Conservation (phyloP, 2,888 invertebrate species). For the Podabrus alpinus region DNA sequence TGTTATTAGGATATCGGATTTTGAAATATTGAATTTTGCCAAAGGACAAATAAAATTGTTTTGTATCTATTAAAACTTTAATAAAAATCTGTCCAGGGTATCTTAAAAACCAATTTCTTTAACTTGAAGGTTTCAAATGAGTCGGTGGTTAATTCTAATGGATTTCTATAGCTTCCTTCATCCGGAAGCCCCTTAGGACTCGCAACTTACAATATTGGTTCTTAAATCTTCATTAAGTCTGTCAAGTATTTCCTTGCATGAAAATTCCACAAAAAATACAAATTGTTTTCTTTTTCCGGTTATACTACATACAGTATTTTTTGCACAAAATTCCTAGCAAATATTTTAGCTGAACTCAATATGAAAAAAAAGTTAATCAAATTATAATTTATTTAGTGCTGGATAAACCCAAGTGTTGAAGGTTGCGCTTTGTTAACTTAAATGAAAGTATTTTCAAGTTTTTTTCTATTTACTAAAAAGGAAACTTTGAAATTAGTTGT, state of each 20-base stretch:
- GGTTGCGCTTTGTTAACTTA: neutral
- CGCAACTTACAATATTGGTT: constrained; percentile 3
- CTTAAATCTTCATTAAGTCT: constrained; percentile 10
- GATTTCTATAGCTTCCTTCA: constrained; percentile 2
- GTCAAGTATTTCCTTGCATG: constrained; percentile 2
- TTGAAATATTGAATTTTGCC: neutral
- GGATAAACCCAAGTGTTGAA: neutral
- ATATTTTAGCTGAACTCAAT: neutral
- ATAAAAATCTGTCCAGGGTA: neutral
- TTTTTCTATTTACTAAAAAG: neutral
- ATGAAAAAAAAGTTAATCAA: neutral
- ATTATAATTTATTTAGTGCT: neutral
- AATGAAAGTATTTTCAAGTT: neutral
- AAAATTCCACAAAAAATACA: neutral
- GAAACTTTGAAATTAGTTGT: neutral
- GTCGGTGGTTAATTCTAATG: neutral
- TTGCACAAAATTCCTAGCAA: neutral
- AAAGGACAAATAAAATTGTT: neutral
- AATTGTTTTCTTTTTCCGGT: neutral
- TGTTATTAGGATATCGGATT: neutral
- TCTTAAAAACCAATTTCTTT: neutral
- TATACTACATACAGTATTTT: neutral
- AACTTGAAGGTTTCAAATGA: neutral
- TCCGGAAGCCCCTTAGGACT: neutral
- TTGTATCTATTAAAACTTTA: neutral